Conservation (phyloP, 2,113 vertebrate genomes). For the Sialia sialis region DNA sequence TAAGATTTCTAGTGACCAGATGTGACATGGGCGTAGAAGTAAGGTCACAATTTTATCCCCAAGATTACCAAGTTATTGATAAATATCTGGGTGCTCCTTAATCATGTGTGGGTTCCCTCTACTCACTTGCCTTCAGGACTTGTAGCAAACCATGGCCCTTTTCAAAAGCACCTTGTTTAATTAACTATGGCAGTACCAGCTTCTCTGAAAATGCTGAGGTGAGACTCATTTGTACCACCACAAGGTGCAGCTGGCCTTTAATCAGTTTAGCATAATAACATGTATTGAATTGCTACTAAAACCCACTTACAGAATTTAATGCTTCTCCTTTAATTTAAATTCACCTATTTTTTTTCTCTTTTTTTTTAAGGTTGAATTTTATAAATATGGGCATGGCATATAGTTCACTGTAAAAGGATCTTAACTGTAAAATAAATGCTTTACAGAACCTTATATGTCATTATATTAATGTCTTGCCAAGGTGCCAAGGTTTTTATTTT, state of each 20-base stretch:
- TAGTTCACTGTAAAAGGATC: not conserved
- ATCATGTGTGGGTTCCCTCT: not conserved
- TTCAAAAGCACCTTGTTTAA: conserved; percentile 18
- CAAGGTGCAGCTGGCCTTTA: not conserved
- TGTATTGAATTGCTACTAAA: not conserved
- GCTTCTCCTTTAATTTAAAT: not conserved
- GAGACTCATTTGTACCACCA: not conserved
- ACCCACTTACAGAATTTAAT: not conserved
- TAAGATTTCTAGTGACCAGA: not conserved
- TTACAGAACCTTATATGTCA: not conserved
- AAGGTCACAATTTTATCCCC: not conserved
- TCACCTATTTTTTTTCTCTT: not conserved
- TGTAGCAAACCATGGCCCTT: not conserved
- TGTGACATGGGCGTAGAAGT: not conserved
- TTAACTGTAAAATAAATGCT: not conserved
- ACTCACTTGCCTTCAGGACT: not conserved
- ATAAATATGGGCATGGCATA: not conserved
- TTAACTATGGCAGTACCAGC: not conserved
- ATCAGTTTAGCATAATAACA: not conserved
- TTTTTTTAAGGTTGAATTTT: not conserved
- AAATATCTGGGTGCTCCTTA: not conserved
- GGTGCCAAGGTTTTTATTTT: not conserved
- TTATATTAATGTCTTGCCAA: not conserved
- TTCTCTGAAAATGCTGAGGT: not conserved
- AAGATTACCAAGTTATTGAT: not conserved